Conservation (phyloP, 1,140 invertebrate species). For the Batillaria attramentaria region DNA sequence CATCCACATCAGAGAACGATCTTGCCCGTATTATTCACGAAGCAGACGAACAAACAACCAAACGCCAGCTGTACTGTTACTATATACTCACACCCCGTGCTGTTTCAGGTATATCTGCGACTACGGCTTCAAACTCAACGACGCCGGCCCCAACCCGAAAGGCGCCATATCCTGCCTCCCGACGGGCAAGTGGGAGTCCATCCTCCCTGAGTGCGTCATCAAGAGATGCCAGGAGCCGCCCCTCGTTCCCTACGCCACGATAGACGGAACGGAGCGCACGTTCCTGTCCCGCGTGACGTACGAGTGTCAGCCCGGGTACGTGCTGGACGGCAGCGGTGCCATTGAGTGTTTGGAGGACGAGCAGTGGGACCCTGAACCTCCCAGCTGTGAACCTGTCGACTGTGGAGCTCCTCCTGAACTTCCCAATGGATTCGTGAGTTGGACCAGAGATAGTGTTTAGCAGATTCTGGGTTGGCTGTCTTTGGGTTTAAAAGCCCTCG, state of each 20-base stretch:
- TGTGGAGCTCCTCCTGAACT: conserved; percentile 48
- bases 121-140: conserved; percentile 57
- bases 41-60: background rate
- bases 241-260: conserved; percentile 44
- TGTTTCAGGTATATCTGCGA: conserved; percentile 54
- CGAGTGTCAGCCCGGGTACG: conserved; percentile 53
- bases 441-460: too few relatives aligned
- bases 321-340: conserved; percentile 35
- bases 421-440: too few relatives aligned
- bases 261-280: conserved; percentile 21
- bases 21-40: too few relatives aligned
- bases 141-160: conserved; percentile 37
- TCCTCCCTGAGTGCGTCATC: conserved; percentile 52
- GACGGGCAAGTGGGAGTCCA: conserved; percentile 56
- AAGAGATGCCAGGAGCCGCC: conserved; percentile 54
- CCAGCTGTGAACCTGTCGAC: conserved; percentile 51
- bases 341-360: conserved; percentile 65
- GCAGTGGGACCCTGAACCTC: conserved; percentile 65
- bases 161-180: conserved; percentile 53
- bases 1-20: too few relatives aligned
- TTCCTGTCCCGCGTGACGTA: conserved; percentile 49
- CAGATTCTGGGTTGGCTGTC: too few relatives aligned
- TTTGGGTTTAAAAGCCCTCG: too few relatives aligned
- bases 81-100: background rate
- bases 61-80: background rate